phyloP scores from a whole-genome alignment of 2,113 vertebrate species.

The Chrysemys picta region DNA sequence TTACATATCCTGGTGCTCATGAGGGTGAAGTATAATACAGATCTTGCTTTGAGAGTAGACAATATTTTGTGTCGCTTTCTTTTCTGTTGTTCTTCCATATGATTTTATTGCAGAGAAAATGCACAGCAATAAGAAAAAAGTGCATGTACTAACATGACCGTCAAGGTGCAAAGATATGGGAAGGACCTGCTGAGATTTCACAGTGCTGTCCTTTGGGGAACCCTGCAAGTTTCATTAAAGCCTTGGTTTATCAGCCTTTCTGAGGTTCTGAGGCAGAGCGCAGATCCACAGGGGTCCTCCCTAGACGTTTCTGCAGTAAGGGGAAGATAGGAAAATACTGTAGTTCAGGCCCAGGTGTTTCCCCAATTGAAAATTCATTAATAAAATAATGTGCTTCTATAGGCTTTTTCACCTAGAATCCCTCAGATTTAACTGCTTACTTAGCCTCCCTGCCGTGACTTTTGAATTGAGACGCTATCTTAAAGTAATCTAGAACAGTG shows the following conservation, averaged over 20 bases:
- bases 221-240: constrained; percentile 21
- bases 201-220: constrained; percentile 31
- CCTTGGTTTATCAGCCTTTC: background rate
- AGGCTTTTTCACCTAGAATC: background rate
- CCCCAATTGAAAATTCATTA: background rate
- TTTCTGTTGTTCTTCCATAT: background rate
- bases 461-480: background rate
- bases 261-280: constrained; percentile 13
- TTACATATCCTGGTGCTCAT: background rate
- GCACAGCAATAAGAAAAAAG: constrained; percentile 9
- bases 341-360: background rate
- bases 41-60: background rate
- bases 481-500: background rate
- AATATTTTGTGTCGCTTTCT: background rate
- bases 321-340: background rate
- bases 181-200: constrained; percentile 54
- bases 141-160: constrained; percentile 42
- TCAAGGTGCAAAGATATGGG: background rate
- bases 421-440: background rate
- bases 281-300: background rate
- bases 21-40: background rate
- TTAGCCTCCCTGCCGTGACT: background rate
- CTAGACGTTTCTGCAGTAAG: accelerated
- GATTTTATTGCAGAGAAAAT: constrained; percentile 1
- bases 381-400: background rate